Conservation (phyloP, 2,888 invertebrate genomes). For the Merodon equestris region DNA sequence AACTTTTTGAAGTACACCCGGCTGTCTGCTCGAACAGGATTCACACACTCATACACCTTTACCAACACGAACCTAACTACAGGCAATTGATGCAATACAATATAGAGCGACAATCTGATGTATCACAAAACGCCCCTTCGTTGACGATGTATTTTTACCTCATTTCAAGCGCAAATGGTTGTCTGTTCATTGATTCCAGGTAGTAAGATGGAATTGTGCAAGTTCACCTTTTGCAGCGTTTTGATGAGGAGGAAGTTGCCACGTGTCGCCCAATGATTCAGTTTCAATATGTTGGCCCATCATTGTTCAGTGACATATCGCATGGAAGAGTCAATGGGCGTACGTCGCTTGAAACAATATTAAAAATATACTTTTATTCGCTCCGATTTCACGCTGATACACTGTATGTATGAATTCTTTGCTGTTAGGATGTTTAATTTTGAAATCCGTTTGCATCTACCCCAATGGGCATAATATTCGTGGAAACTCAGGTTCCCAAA, state of each 20-base stretch:
- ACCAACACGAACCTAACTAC: conserved; percentile 24
- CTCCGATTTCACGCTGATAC: neutral
- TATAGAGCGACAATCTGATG: neutral
- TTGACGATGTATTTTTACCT: conserved; percentile 22
- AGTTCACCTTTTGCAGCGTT: conserved; percentile 42
- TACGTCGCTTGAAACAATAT: conserved; percentile 57
- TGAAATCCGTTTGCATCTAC: neutral
- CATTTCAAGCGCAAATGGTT: neutral
- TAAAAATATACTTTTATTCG: conserved; percentile 55
- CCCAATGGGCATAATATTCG: conserved; percentile 12
- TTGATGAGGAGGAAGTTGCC: conserved; percentile 41
- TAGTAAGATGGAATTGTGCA: too few relatives aligned
- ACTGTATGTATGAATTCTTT: too few relatives aligned
- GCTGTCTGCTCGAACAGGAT: neutral
- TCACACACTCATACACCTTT: too few relatives aligned
- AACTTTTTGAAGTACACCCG: conserved; percentile 62
- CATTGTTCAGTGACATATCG: neutral
- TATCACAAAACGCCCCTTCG: neutral
- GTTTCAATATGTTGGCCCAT: conserved; percentile 25
- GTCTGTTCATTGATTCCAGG: neutral
- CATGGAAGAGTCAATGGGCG: conserved; percentile 18
- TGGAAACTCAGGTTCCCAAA: conserved; percentile 16
- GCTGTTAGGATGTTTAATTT: too few relatives aligned
- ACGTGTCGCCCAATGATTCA: conserved; percentile 52
- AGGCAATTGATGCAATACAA: conserved; percentile 19